Evolutionary conservation across 1,140 invertebrate genomes (phyloP), one percentile per base, ranked within the genome.

Genomic region (Muscidifurax raptorellus): DNA sequence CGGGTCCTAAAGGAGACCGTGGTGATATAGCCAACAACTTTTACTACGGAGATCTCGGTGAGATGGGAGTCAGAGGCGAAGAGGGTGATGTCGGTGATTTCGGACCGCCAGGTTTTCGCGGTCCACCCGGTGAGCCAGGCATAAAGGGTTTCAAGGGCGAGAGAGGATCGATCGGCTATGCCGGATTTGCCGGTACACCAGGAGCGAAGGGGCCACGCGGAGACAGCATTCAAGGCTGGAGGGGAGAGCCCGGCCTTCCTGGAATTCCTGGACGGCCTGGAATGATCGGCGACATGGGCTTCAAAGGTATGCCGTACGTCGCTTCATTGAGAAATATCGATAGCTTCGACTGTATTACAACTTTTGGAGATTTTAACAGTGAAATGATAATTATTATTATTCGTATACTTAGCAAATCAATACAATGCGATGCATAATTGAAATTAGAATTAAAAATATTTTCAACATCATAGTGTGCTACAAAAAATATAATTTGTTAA

Each of bases 111-210:
- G 95, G 94, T 40, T 86, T 82, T 0, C 87, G 89, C 81, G 94
- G 94, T 36, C 89, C 89, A 87, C 52, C 89, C 25, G 95, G 95
- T 40, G 59, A 84, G 9, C 89, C 90, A 78, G 95, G 95, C 6
- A 9, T 87, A 0, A 91, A 91, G 80, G 95, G 95, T 71, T 4
- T 88, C 1, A 94, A 91, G 86, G 95, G 95, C 75, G 87, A 90
- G 15, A 93, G 88, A 85, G 95, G 95, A 78, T 89, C 90, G 2
- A 90, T 90, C 27, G 92, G 92, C 64, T 90, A 88, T 30, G 86
- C 83, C 2, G 92, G 92, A 59, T 72, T 89, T 0, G 71, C 88
- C 59, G 92, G 92, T 28, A 87, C 90, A 82, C 86, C 91, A 89
- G 92, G 92, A 22, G 86, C 89, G 0, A 93, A 93, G 89, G 92